These are phyloP conservation scores for Aphidius gifuensis DNA, from an alignment of 1,140 invertebrate species.

Conservation along the genomic window DNA sequence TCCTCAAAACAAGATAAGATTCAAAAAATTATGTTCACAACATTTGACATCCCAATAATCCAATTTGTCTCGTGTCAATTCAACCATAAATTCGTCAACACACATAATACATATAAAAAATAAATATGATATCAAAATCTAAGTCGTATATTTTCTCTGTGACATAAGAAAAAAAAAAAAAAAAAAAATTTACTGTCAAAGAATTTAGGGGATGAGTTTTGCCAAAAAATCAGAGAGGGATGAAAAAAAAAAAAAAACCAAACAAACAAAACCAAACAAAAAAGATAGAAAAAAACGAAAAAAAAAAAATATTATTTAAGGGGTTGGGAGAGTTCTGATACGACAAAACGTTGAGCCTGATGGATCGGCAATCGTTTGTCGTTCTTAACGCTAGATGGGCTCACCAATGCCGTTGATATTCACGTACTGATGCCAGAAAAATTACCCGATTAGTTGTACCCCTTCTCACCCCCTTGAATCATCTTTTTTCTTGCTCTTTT, in stretches of 20 bases:
- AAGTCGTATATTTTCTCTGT: constrained; percentile 2
- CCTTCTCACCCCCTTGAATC: not conserved
- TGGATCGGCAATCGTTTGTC: constrained; percentile 55
- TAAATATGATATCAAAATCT: constrained; percentile 1
- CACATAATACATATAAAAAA: not conserved
- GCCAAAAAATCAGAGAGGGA: not conserved
- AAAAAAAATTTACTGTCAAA: constrained; percentile 22
- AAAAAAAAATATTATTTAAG: not conserved
- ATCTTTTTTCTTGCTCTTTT: not conserved
- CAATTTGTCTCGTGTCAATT: constrained; percentile 12
- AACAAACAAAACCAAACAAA: too few species aligned
- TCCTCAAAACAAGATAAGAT: constrained; percentile 28
- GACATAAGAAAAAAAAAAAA: constrained; percentile 24
- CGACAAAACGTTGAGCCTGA: constrained; percentile 48
- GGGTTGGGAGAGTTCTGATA: constrained; percentile 33
- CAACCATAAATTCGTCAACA: constrained; percentile 6
- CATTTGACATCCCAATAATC: constrained; percentile 17
- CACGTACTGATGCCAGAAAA: constrained; percentile 29
- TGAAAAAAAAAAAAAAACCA: constrained; percentile 27
- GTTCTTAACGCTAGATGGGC: constrained; percentile 49
- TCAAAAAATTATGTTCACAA: too few species aligned
- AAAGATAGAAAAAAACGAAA: constrained; percentile 2
- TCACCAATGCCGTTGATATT: constrained; percentile 40
- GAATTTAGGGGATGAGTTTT: not conserved
- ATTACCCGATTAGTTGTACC: constrained; percentile 23